phyloP scores from a whole-genome alignment of 2,888 invertebrate species.

The Patella depressa region DNA sequence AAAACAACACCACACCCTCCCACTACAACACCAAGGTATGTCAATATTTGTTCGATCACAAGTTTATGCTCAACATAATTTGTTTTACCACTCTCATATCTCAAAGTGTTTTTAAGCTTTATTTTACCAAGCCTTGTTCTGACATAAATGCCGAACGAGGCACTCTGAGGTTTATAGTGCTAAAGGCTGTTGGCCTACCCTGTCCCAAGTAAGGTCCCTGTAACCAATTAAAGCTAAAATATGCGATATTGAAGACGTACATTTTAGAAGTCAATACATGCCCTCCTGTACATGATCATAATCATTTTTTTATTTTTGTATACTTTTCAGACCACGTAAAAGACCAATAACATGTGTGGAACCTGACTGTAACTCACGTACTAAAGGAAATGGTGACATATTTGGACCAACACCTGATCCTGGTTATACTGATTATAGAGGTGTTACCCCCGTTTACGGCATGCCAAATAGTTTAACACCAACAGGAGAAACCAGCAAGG shows the following conservation, averaged over 20 bases:
- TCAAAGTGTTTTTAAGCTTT: no score
- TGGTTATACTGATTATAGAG: constrained; percentile 1
- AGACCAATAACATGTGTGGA: not conserved
- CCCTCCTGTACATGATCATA: no score
- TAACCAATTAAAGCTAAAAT: no score
- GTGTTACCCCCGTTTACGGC: not conserved
- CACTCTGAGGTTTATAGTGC: no score
- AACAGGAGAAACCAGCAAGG: constrained; percentile 27
- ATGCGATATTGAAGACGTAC: no score
- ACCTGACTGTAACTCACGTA: not conserved
- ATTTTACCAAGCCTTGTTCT: no score
- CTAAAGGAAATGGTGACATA: constrained; percentile 19
- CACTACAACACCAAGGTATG: constrained; percentile 39
- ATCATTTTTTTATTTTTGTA: constrained; percentile 3
- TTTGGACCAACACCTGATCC: constrained; percentile 24
- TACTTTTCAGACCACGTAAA: not conserved
- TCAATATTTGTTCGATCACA: not conserved
- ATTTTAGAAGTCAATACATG: no score
- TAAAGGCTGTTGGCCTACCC: no score
- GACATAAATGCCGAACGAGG: no score
- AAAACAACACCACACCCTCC: constrained; percentile 74
- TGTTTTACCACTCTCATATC: no score
- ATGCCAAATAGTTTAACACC: constrained; percentile 14
- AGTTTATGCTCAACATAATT: no score
- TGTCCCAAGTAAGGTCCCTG: no score